These are phyloP conservation scores for Riptortus pedestris DNA, from an alignment of 1,140 invertebrate genomes.

Conservation along the genomic window DNA sequence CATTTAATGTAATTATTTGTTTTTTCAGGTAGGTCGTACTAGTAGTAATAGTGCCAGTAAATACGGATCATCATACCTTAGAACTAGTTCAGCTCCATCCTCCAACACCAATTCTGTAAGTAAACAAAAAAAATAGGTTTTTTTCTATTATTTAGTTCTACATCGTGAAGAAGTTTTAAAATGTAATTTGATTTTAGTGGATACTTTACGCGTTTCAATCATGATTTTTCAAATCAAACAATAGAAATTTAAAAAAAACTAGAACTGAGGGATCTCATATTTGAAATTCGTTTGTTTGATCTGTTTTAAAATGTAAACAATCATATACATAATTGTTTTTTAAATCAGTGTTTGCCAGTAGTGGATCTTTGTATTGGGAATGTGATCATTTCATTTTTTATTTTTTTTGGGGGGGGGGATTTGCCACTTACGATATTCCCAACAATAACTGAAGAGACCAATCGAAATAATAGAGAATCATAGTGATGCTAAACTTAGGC, in stretches of 20 bases:
- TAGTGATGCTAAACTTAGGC: too few species aligned
- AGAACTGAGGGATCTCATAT: background rate
- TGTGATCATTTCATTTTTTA: background rate
- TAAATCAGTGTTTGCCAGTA: background rate
- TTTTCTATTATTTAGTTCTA: background rate
- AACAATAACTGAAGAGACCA: too few species aligned
- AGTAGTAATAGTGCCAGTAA: background rate
- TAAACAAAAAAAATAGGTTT: background rate
- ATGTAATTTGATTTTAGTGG: background rate
- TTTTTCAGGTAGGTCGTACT: background rate
- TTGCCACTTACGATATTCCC: too few species aligned
- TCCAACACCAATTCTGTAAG: conserved; percentile 3
- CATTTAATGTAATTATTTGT: too few species aligned
- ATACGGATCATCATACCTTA: background rate
- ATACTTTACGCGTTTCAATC: background rate
- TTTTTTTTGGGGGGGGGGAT: background rate
- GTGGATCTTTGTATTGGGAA: background rate
- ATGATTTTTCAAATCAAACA: background rate
- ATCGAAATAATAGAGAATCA: too few species aligned
- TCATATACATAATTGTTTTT: background rate
- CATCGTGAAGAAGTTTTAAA: background rate
- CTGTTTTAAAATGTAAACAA: background rate
- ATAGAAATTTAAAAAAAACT: background rate
- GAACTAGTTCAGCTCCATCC: conserved; percentile 8
- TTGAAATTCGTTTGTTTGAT: background rate